Percentiles rank a stretch among this genome's conserved stretches.
Evolutionary conservation across 1,140 invertebrate species (phyloP).

Genomic region (Penaeus japonicus): DNA sequence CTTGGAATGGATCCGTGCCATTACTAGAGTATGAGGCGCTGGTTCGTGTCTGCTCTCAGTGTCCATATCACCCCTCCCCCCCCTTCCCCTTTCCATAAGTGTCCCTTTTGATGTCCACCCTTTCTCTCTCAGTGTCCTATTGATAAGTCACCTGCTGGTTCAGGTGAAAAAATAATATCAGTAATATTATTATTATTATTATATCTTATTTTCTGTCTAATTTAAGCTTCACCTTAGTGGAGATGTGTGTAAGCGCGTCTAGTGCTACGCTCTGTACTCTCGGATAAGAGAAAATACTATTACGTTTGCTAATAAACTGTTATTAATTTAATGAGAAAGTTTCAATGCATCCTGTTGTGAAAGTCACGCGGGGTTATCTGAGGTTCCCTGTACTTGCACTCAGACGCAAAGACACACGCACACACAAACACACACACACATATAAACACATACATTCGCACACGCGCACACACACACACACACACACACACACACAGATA

Average conservation of each 20-base stretch:
- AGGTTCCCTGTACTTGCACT: background rate
- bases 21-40: background rate
- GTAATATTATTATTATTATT: background rate
- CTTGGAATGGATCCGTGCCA: slow-evolving; percentile 78
- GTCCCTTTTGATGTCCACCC: too few species aligned
- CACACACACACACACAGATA: background rate
- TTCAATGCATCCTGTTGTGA: background rate
- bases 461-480: slow-evolving; percentile 14
- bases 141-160: background rate
- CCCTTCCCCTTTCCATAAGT: background rate
- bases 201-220: background rate
- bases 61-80: too few species aligned
- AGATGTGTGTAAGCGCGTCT: slow-evolving; percentile 24
- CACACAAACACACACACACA: background rate
- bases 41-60: background rate
- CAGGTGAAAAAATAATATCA: background rate
- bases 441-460: background rate
- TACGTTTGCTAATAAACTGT: slow-evolving; percentile 22
- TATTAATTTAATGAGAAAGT: background rate
- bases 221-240: background rate
- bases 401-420: too few species aligned
- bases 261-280: background rate
- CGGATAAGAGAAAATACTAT: background rate
- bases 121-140: too few species aligned
- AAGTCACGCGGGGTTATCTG: too few species aligned